phyloP scores from a whole-genome alignment of 1,140 invertebrate species.

The Proctacanthus coquilletti region DNA sequence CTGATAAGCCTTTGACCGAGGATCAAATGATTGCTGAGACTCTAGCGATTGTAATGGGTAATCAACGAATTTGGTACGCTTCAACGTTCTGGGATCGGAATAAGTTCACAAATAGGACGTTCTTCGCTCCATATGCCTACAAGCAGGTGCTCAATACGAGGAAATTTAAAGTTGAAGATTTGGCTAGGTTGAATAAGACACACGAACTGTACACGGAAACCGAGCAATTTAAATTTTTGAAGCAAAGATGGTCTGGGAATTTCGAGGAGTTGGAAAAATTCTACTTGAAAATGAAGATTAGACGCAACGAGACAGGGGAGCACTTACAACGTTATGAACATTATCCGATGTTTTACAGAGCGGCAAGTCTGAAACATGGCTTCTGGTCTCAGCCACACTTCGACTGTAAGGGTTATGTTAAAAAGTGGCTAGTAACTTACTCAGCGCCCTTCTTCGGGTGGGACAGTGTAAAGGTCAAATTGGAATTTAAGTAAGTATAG shows the following conservation, averaged over 20 bases:
- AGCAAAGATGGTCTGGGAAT: slow-evolving; percentile 86
- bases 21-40: slow-evolving; percentile 93
- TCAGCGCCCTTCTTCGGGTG: slow-evolving; percentile 93
- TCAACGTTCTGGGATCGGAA: slow-evolving; percentile 91
- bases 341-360: slow-evolving; percentile 78
- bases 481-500: slow-evolving; percentile 82
- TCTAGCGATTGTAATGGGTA: slow-evolving; percentile 74
- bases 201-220: slow-evolving; percentile 74
- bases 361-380: slow-evolving; percentile 73
- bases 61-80: slow-evolving; percentile 80
- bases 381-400: slow-evolving; percentile 88
- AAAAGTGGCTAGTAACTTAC: slow-evolving; percentile 93
- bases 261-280: slow-evolving; percentile 84
- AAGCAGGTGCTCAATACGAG: slow-evolving; percentile 66
- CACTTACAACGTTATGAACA: slow-evolving; percentile 73
- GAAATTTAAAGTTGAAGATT: slow-evolving; percentile 76
- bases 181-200: slow-evolving; percentile 62
- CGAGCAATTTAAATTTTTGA: slow-evolving; percentile 73
- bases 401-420: slow-evolving; percentile 82
- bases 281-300: slow-evolving; percentile 81
- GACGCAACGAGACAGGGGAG: slow-evolving; percentile 74
- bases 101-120: slow-evolving; percentile 83
- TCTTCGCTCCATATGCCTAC: slow-evolving; percentile 90
- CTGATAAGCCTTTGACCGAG: slow-evolving; percentile 75
- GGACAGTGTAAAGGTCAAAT: slow-evolving; percentile 76